Evolutionary conservation across 2,888 invertebrate species (phyloP).

Genomic region (Tuberolachnus salignus): DNA sequence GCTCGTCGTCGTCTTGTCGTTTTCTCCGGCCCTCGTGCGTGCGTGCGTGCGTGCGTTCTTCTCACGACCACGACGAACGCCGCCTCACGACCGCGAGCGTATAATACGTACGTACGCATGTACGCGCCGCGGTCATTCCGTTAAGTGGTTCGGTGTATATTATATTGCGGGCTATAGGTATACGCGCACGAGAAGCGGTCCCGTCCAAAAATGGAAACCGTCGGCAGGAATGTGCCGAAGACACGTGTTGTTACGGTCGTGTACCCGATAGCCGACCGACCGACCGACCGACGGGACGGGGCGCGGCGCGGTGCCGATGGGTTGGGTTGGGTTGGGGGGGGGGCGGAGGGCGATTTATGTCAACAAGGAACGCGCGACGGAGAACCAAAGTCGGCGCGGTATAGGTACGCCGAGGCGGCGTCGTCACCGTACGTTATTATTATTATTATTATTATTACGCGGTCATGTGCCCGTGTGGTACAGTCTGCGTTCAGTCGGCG

Average conservation of each 20-base stretch:
- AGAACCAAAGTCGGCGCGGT: not conserved
- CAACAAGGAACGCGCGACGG: slow-evolving; percentile 22
- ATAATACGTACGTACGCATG: not conserved
- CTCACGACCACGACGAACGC: not conserved
- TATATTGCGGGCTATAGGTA: too few species aligned
- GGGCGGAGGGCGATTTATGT: slow-evolving; percentile 23
- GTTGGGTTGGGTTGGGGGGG: too few species aligned
- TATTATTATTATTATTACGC: too few species aligned
- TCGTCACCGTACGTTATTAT: too few species aligned
- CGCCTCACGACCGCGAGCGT: not conserved
- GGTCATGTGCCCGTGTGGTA: too few species aligned
- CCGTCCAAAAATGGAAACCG: slow-evolving; percentile 50
- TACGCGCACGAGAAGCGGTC: slow-evolving; percentile 8
- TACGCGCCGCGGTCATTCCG: slow-evolving; percentile 27
- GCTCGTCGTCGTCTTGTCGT: not conserved
- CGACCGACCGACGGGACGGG: too few species aligned
- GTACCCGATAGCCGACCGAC: too few species aligned
- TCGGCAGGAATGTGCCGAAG: slow-evolving; percentile 47
- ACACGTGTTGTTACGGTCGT: slow-evolving; percentile 25
- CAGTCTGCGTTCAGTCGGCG: too few species aligned
- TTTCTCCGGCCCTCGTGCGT: not conserved
- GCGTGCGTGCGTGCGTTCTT: not conserved
- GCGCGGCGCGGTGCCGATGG: too few species aligned
- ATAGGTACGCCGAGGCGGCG: not conserved
- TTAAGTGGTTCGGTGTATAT: slow-evolving; percentile 46